Evolutionary conservation across 2,113 vertebrate species (phyloP).

Genomic region (Columbina picui): DNA sequence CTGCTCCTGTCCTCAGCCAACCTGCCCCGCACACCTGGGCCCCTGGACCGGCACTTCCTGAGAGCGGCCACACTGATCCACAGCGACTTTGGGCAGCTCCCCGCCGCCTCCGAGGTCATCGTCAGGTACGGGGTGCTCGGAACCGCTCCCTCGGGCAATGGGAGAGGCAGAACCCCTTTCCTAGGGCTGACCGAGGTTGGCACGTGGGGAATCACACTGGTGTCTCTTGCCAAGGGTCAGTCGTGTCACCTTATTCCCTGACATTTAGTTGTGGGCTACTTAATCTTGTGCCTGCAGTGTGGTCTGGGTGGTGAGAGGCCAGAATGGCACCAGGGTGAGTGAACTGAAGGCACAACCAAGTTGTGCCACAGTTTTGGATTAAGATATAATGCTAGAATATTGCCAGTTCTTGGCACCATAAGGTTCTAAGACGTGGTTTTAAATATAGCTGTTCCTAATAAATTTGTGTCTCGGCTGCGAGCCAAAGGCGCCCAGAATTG

Average conservation of each 20-base stretch:
- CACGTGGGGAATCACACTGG: accelerated
- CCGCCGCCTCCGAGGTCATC: constrained; percentile 85
- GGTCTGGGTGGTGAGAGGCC: background rate
- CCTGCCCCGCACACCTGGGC: constrained; percentile 68
- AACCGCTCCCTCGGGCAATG: accelerated
- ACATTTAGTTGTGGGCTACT: background rate
- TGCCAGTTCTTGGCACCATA: background rate
- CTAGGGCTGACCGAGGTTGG: background rate
- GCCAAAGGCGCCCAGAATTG: constrained; percentile 1
- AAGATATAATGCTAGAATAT: background rate
- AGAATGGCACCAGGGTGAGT: background rate
- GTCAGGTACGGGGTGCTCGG: constrained; percentile 80
- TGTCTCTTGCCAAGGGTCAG: background rate
- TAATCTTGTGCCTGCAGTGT: background rate
- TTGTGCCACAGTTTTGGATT: background rate
- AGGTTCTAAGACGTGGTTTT: background rate
- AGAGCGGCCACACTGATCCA: constrained; percentile 86
- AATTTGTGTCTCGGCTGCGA: constrained; percentile 1
- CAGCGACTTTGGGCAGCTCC: constrained; percentile 82
- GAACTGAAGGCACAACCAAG: background rate
- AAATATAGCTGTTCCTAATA: constrained; percentile 18
- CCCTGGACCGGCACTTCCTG: constrained; percentile 85
- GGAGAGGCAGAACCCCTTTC: background rate
- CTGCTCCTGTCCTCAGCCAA: constrained; percentile 77
- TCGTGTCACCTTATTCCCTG: accelerated